Evolutionary conservation across 2,888 invertebrate genomes (phyloP), one percentile per base, ranked within the genome.

Genomic region (Amblyjoppa fuscipennis): DNA sequence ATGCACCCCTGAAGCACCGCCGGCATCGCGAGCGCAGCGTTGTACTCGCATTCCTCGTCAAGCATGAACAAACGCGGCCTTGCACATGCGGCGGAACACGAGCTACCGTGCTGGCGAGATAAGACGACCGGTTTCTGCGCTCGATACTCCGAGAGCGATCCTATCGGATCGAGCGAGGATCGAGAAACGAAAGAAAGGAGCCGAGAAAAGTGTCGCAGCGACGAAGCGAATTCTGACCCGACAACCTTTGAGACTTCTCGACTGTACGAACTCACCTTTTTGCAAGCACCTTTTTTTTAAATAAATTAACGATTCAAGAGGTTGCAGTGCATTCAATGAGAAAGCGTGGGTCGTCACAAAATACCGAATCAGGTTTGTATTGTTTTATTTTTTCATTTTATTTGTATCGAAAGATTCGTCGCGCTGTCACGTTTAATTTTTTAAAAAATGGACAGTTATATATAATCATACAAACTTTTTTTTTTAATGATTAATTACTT

Each of bases 11-110:
- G 68, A 66, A 66, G 41, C 79, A 51, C 74, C 70, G 56, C 56
- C 74, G 71, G 66, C 51, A 53, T 51, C 71, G 77, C 38, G 34
- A 78, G 45, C 79, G 81, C 78, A 78, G 81, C 77, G 76, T 71
- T 84, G 61, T 86, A 79, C 85, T 89, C 86, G 88, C 89, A 90
- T 91, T 90, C 91, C 84, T 89, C 89, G 89, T 88, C 83, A 88
- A 66, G 89, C 90, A 80, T 88, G 87, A 87, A 34, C 84, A 85
- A 80, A 41, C 84, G 85, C 88, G 89, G 86, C 90, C 90, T 90
- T 91, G 90, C 88, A 81, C 74, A 81, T 71, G 78, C 64, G 74
- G 83, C 74, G 70, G 31, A 76, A 80, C 80, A 81, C 75, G 75
- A 83, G 87, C 85, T 87, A 87, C 88, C 69, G 87, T 82, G 83